Evolutionary conservation across 2,888 invertebrate genomes (phyloP), one percentile per base, ranked within the genome.

Genomic region (Elysia crispata): DNA sequence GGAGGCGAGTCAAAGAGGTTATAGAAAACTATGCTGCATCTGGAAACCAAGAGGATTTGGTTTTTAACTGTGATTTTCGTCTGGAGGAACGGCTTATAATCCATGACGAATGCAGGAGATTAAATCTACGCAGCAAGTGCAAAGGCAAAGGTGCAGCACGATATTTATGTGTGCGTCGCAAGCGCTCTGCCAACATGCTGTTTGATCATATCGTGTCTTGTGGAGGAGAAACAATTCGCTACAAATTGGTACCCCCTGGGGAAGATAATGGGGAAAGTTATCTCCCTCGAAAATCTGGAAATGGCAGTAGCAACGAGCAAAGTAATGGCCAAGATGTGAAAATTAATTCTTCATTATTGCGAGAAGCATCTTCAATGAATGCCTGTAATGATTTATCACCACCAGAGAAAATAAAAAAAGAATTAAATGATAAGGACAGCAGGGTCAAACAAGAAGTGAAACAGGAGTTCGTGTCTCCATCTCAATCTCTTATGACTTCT

Each of bases 151-250:
- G 86, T 0, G 92, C 91, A 1, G 90, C 92, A 20, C 90, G 94
- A 25, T 93, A 91, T 70, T 86, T 94, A 79, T 93, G 93, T 0
- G 89, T 94, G 0, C 93, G 93, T 30, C 91, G 93, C 60, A 94
- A 93, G 86, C 87, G 93, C 60, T 88, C 91, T 28, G 90, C 92
- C 6, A 84, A 85, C 49, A 92, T 93, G 83, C 89, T 94, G n/a
- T 89, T 94, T 15, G 86, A 91, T 23, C 92, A 93, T 87, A 86
- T 94, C 0, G 87, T 92, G 79, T 83, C 86, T 25, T 87, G 91
- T 62, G 94, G 94, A 11, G 94, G 94, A 0, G 86, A 89, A n/a
- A 93, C 93, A 8, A 92, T 91, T 49, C 93, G 94, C 87, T 94
- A 94, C 86, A 92, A 93, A 80, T 90, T 94, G 0, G 79, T 91